phyloP scores from a whole-genome alignment of 2,888 invertebrate genomes.

The Eilema griseolum region DNA sequence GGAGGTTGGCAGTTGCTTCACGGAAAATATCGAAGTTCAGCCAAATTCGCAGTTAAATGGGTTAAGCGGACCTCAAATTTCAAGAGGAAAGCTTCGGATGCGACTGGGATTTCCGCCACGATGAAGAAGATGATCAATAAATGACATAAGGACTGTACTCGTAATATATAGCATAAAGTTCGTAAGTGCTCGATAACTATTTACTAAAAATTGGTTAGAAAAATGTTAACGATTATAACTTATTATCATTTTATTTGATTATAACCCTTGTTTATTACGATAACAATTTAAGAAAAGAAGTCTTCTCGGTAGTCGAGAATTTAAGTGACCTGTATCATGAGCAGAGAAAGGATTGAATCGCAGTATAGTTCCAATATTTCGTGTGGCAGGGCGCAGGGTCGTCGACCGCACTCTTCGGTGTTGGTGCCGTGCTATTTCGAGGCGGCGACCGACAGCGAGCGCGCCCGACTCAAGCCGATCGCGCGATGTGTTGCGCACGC shows the following conservation, averaged over 20 bases:
- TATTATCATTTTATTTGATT: too few relatives aligned
- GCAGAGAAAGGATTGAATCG: constrained; percentile 73
- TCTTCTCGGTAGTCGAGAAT: constrained; percentile 41
- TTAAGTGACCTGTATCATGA: constrained; percentile 64
- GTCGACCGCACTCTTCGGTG: constrained; percentile 81
- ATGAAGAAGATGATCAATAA: constrained; percentile 2
- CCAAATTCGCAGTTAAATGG: too few relatives aligned
- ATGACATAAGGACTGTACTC: constrained; percentile 10
- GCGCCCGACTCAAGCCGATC: constrained; percentile 74
- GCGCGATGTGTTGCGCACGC: constrained; percentile 73
- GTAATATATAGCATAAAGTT: background rate
- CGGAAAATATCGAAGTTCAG: too few relatives aligned
- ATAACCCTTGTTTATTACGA: constrained; percentile 20
- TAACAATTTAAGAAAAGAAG: constrained; percentile 42
- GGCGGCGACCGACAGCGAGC: constrained; percentile 74
- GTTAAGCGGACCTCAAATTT: background rate
- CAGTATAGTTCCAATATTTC: constrained; percentile 81
- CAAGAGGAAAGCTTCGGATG: too few relatives aligned
- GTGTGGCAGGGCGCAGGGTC: constrained; percentile 81
- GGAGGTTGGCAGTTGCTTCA: too few relatives aligned
- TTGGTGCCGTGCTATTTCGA: constrained; percentile 84
- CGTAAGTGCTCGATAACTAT: background rate
- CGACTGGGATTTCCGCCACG: too few relatives aligned
- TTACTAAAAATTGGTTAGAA: background rate
- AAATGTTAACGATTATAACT: background rate